Evolutionary conservation across 2,113 vertebrate genomes (phyloP).

Genomic region (Sminthopsis crassicaudata): DNA sequence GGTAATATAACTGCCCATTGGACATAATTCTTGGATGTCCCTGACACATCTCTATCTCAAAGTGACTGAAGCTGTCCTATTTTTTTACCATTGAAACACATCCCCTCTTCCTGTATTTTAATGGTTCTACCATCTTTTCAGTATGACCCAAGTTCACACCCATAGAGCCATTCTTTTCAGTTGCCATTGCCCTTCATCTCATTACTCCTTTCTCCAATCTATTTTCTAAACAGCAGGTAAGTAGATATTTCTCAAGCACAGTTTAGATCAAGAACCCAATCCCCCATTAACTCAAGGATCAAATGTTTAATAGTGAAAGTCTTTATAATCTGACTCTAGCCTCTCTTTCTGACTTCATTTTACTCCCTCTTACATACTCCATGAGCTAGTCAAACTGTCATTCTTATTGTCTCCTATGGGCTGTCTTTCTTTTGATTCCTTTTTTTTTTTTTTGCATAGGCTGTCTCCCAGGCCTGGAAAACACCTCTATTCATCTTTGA

Average conservation of each 20-base stretch:
- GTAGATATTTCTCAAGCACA: not conserved
- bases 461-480: too few relatives aligned
- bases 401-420: too few relatives aligned
- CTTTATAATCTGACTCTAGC: not conserved
- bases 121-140: not conserved
- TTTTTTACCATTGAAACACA: not conserved
- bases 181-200: not conserved
- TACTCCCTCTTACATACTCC: not conserved
- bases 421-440: too few relatives aligned
- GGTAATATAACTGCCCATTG: not conserved
- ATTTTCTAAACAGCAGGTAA: not conserved
- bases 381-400: not conserved
- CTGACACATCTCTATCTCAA: not conserved
- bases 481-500: too few relatives aligned
- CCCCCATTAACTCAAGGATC: not conserved
- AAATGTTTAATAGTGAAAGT: not conserved
- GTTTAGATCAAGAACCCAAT: not conserved
- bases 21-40: not conserved
- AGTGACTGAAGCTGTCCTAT: not conserved
- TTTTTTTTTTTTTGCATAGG: too few relatives aligned
- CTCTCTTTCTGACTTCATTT: not conserved
- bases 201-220: not conserved
- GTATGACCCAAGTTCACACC: not conserved
- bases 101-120: not conserved
- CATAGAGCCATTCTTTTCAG: not conserved